Evolutionary conservation across 2,797 vertebrate genomes (phyloP).

Genomic region (Calcarius lapponicus): DNA sequence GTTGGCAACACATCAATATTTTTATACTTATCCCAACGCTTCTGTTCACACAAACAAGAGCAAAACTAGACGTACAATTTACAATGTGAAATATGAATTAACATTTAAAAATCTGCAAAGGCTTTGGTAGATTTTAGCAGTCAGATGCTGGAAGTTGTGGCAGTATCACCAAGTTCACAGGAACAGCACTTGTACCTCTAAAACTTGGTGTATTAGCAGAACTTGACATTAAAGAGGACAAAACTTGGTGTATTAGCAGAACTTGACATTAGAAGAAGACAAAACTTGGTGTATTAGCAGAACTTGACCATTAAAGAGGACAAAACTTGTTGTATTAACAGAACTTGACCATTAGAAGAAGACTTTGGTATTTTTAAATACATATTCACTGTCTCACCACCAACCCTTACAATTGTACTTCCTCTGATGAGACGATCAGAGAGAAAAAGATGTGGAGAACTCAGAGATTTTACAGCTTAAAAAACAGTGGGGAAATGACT

Average conservation of each 20-base stretch:
- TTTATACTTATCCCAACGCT: not conserved
- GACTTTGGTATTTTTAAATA: not conserved
- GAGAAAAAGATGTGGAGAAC: not conserved
- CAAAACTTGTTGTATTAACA: not conserved
- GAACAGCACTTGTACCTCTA: not conserved
- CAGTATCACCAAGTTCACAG: not conserved
- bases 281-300: not conserved
- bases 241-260: not conserved
- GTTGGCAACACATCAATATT: not conserved
- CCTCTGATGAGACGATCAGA: not conserved
- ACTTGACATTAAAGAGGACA: too few species aligned
- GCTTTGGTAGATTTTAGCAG: not conserved
- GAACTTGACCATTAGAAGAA: not conserved
- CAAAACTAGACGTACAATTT: not conserved
- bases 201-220: not conserved
- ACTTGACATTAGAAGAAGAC: not conserved
- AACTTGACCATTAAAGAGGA: too few species aligned
- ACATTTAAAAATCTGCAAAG: not conserved
- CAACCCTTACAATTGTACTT: not conserved
- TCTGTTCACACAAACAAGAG: not conserved
- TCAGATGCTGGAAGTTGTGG: not conserved
- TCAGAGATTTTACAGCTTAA: not conserved
- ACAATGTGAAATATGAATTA: not conserved
- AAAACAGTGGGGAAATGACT: not conserved
- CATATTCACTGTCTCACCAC: not conserved